Conservation (phyloP, 2,113 vertebrate species). For the Tragelaphus scriptus region DNA sequence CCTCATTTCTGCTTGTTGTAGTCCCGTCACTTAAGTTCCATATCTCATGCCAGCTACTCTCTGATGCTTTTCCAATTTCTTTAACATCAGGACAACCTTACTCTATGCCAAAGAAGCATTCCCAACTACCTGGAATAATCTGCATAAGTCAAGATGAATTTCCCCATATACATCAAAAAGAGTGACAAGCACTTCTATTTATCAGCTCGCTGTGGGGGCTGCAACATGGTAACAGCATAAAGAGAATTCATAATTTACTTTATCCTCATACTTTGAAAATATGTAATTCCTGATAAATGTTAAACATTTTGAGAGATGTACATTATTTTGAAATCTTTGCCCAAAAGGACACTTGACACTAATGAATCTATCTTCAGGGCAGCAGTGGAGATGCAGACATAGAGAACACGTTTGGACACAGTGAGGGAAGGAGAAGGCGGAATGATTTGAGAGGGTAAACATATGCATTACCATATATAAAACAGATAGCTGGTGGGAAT, state of each 20-base stretch:
- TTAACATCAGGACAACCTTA: neutral
- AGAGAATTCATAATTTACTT: neutral
- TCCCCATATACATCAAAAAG: neutral
- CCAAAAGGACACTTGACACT: neutral
- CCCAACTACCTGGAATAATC: neutral
- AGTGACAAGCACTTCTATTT: neutral
- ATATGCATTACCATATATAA: neutral
- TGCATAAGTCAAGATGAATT: constrained; percentile 19
- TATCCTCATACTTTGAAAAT: neutral
- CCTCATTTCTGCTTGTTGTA: neutral
- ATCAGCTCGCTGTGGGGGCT: neutral
- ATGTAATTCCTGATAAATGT: neutral
- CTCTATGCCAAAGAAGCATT: neutral
- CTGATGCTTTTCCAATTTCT: neutral
- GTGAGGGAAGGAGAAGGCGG: neutral
- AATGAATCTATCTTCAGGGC: neutral
- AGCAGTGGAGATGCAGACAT: neutral
- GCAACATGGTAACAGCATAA: neutral
- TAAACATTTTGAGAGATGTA: neutral
- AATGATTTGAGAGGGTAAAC: neutral
- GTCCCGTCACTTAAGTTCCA: neutral
- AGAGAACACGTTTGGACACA: neutral
- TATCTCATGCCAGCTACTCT: neutral
- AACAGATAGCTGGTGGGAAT: neutral
- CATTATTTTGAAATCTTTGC: neutral